These are phyloP conservation scores for Notodonta dromedarius DNA, from an alignment of 2,888 invertebrate genomes.

Conservation along the genomic window DNA sequence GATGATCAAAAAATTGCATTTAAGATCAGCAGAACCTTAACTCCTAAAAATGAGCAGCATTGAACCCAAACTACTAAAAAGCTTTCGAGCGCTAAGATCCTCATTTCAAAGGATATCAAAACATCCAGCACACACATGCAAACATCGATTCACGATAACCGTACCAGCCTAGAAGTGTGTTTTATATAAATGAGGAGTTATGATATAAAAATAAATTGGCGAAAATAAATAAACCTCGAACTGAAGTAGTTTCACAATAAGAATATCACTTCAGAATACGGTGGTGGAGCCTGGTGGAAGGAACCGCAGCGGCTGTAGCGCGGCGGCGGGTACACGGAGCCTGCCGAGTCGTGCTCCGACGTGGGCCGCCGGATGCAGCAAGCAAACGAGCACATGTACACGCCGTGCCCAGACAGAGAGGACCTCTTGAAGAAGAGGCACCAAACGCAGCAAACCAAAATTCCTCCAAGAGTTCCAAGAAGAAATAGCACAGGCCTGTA, in stretches of 20 bases:
- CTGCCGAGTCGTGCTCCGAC: conserved; percentile 91
- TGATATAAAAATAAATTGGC: conserved; percentile 39
- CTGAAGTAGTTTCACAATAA: conserved; percentile 42
- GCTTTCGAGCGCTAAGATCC: conserved; percentile 16
- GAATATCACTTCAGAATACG: conserved; percentile 90
- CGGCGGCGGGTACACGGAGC: conserved; percentile 92
- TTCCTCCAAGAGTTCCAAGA: conserved; percentile 86
- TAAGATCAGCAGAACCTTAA: neutral
- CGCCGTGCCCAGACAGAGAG: conserved; percentile 45
- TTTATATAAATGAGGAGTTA: conserved; percentile 11
- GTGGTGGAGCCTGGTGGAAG: conserved; percentile 92
- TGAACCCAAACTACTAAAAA: conserved; percentile 24
- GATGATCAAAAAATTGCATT: conserved; percentile 4
- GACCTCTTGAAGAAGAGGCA: conserved; percentile 72
- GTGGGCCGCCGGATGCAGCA: conserved; percentile 75
- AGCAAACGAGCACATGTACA: conserved; percentile 63
- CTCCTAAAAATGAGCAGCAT: neutral
- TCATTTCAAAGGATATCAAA: conserved; percentile 1
- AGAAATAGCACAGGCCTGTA: conserved; percentile 87
- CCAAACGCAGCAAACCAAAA: conserved; percentile 88
- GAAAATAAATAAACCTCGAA: conserved; percentile 43
- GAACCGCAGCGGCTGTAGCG: conserved; percentile 93
- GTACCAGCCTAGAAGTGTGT: conserved; percentile 6
- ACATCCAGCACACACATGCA: conserved; percentile 12
- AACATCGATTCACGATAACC: conserved; percentile 11